Evolutionary conservation across 2,113 vertebrate species (phyloP).

Genomic region (Emydura subglobosa): DNA sequence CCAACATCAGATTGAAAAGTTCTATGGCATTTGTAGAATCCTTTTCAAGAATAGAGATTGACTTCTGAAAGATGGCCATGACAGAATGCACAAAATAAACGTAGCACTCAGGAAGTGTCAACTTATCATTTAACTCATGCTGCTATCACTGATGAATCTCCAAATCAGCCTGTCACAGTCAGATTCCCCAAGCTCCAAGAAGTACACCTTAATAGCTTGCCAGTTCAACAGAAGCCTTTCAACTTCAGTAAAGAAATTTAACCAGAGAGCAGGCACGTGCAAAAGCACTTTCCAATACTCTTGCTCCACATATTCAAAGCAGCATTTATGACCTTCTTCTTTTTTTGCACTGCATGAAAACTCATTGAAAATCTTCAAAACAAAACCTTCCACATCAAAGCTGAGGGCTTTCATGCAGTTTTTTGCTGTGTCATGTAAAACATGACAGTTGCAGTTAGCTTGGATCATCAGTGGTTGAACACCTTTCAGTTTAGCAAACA

Average conservation of each 20-base stretch:
- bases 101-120: neutral
- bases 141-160: neutral
- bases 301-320: neutral
- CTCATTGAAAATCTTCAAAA: neutral
- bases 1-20: neutral
- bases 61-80: neutral
- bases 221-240: neutral
- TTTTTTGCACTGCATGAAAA: neutral
- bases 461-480: neutral
- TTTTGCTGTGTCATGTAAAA: neutral
- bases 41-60: neutral
- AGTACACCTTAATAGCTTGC: neutral
- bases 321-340: neutral
- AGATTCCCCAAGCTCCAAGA: neutral
- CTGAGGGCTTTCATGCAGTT: neutral
- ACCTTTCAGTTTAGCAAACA: neutral
- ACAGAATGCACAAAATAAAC: fast-evolving
- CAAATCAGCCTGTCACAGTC: neutral
- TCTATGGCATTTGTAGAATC: neutral
- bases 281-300: neutral
- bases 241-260: neutral
- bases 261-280: neutral
- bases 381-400: neutral
- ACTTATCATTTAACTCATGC: neutral
- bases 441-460: neutral